These are phyloP conservation scores for Mungos mungo DNA, from an alignment of 2,113 vertebrate genomes.

Conservation along the genomic window DNA sequence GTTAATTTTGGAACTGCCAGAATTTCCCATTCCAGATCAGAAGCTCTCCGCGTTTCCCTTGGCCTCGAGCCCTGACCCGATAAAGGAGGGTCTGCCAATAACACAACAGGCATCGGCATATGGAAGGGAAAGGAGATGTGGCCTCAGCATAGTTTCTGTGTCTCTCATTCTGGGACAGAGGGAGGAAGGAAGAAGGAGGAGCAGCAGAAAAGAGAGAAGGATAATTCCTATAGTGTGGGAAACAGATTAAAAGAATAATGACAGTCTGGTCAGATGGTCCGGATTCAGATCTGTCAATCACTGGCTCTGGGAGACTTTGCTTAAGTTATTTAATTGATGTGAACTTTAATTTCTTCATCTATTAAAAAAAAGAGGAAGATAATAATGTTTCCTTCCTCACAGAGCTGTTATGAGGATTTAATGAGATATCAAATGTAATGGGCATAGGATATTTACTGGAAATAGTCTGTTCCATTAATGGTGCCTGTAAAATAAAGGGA, in stretches of 20 bases:
- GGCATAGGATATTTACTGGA: not conserved
- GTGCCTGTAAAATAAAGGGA: not conserved
- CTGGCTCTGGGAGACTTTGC: not conserved
- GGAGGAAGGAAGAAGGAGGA: not conserved
- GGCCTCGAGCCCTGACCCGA: not conserved
- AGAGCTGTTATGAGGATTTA: not conserved
- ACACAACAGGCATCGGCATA: fast-evolving
- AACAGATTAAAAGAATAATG: not conserved
- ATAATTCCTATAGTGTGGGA: not conserved
- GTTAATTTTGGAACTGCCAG: not conserved
- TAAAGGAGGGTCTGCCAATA: not conserved
- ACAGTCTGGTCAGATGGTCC: not conserved
- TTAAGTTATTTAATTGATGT: not conserved
- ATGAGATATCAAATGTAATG: not conserved
- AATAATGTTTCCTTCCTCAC: not conserved
- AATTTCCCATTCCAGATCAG: not conserved
- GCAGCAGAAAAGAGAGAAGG: not conserved
- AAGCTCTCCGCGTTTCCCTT: not conserved
- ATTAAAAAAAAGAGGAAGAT: not conserved
- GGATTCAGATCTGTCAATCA: not conserved
- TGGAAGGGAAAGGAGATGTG: not conserved
- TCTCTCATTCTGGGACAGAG: not conserved
- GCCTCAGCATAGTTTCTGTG: not conserved
- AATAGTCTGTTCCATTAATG: not conserved
- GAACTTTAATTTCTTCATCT: not conserved